These are phyloP conservation scores for Leptoclinus maculatus DNA, from an alignment of 2,797 vertebrate species.

Conservation along the genomic window DNA sequence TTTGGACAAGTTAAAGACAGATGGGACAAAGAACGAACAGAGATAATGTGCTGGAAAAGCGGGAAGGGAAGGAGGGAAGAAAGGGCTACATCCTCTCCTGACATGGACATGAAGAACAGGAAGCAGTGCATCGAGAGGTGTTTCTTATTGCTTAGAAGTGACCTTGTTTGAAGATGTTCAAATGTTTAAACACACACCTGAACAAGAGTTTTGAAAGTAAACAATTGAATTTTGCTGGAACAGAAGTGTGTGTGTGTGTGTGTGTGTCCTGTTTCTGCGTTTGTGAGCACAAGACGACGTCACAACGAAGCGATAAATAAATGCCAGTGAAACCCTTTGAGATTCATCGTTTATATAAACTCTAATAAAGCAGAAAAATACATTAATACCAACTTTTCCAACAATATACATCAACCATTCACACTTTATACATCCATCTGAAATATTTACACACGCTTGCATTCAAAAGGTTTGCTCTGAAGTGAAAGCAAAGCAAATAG, in stretches of 20 bases:
- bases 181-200: constrained; percentile 16
- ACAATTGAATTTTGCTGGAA: not conserved
- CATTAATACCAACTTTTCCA: constrained; percentile 44
- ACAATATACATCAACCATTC: constrained; percentile 53
- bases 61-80: constrained; percentile 22
- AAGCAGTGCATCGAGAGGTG: not conserved
- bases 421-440: constrained; percentile 67
- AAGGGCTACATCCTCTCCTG: constrained; percentile 8
- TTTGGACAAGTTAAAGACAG: constrained; percentile 35
- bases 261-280: not conserved
- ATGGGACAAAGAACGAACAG: constrained; percentile 39
- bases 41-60: constrained; percentile 41
- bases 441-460: constrained; percentile 73
- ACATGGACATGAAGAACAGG: constrained; percentile 8
- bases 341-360: constrained; percentile 50
- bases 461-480: constrained; percentile 50
- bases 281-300: not conserved
- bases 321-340: not conserved
- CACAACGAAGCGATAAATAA: not conserved
- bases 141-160: not conserved
- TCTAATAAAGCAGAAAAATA: constrained; percentile 57
- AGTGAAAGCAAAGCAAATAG: constrained; percentile 4
- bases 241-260: not conserved
- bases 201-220: not conserved
- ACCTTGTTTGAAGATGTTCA: not conserved